A percentile compares a stretch with the other conserved stretches of the same genome.
These are phyloP conservation scores for Campaea margaritaria DNA, from an alignment of 2,888 invertebrate species.

Conservation along the genomic window DNA sequence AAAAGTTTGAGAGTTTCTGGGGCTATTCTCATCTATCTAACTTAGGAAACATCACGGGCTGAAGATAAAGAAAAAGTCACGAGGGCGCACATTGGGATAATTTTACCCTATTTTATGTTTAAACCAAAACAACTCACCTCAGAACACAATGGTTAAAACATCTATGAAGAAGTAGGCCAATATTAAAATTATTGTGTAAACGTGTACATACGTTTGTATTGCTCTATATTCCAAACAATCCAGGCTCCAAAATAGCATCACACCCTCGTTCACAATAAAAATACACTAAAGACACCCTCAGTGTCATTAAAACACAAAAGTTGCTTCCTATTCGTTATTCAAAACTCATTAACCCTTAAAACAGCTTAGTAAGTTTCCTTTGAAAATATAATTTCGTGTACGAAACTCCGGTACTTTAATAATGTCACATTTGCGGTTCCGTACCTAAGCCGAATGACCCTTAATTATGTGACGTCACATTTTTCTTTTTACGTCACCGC, in stretches of 20 bases:
- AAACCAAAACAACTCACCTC: too few relatives aligned
- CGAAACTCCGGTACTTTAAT: constrained; percentile 49
- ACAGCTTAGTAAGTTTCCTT: constrained; percentile 58
- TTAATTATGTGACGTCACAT: constrained; percentile 54
- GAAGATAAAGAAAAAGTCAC: too few relatives aligned
- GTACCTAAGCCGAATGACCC: constrained; percentile 49
- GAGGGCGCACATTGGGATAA: too few relatives aligned
- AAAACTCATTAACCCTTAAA: constrained; percentile 61
- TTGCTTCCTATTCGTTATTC: constrained; percentile 41
- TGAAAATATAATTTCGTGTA: constrained; percentile 50
- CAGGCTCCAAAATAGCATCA: background rate
- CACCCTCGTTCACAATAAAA: constrained; percentile 8
- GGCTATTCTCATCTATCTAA: too few relatives aligned
- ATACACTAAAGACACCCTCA: constrained; percentile 19
- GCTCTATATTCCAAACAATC: too few relatives aligned
- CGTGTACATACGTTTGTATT: too few relatives aligned
- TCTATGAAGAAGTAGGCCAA: too few relatives aligned
- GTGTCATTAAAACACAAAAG: constrained; percentile 35
- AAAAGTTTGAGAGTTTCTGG: too few relatives aligned
- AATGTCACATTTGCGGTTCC: constrained; percentile 50
- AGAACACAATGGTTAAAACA: too few relatives aligned
- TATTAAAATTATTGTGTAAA: too few relatives aligned
- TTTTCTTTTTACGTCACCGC: constrained; percentile 41
- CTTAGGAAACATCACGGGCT: too few relatives aligned
- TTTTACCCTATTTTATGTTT: too few relatives aligned